Percentiles rank a stretch among this genome's conserved stretches.
Evolutionary conservation across 2,113 vertebrate species (phyloP).

Genomic region (Sapajus apella): DNA sequence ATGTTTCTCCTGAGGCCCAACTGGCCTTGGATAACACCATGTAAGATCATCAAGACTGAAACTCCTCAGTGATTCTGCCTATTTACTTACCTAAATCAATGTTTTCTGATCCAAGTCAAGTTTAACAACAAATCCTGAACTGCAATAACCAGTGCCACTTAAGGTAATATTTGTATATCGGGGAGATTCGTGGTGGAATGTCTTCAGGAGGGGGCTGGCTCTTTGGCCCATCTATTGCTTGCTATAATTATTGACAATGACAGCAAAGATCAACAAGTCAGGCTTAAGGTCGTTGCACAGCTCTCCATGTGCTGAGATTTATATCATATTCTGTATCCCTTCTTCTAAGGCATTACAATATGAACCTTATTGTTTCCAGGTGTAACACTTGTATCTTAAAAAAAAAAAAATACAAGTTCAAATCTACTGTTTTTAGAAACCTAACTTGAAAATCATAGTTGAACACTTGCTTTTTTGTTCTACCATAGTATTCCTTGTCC

Average conservation of each 20-base stretch:
- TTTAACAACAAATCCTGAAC: not conserved
- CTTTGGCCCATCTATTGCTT: not conserved
- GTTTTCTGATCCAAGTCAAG: not conserved
- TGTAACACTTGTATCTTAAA: not conserved
- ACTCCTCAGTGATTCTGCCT: not conserved
- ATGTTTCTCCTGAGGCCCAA: not conserved
- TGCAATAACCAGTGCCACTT: not conserved
- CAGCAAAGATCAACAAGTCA: not conserved
- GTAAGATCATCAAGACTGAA: not conserved
- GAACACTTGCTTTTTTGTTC: not conserved
- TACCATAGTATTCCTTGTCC: not conserved
- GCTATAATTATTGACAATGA: not conserved
- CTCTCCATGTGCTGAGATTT: not conserved
- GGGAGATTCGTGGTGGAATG: not conserved
- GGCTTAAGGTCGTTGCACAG: not conserved
- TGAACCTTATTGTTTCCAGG: not conserved
- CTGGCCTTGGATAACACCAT: not conserved
- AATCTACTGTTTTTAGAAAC: not conserved
- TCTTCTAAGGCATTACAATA: not conserved
- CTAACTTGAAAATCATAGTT: not conserved
- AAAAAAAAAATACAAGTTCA: not conserved
- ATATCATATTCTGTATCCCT: not conserved
- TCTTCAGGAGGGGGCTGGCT: not conserved
- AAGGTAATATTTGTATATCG: not conserved
- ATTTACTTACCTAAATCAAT: no score